Percentiles rank a stretch among this genome's conserved stretches.
phyloP scores from a whole-genome alignment of 2,113 vertebrate genomes.

The Chloropsis hardwickii region DNA sequence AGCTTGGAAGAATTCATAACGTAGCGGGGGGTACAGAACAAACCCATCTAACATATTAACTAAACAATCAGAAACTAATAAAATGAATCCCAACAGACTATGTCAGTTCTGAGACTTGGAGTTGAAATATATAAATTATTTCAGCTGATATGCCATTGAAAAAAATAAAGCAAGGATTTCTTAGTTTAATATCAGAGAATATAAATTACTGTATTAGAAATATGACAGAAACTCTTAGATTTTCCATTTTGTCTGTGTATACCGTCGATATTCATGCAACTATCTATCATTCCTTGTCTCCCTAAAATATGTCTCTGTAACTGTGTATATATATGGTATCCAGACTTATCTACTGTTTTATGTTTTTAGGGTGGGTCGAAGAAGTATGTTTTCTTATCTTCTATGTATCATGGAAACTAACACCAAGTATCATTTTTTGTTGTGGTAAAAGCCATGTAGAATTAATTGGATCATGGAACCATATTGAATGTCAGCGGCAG shows the following conservation, averaged over 20 bases:
- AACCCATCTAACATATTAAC: too few relatives aligned
- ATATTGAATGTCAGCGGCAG: accelerated
- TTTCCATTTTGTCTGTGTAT: not conserved
- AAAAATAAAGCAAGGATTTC: not conserved
- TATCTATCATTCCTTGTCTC: not conserved
- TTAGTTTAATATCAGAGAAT: not conserved
- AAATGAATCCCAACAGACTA: too few relatives aligned
- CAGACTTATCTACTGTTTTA: not conserved
- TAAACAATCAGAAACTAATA: too few relatives aligned
- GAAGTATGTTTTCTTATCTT: not conserved
- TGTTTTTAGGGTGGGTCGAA: not conserved
- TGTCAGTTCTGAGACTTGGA: not conserved
- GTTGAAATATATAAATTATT: not conserved
- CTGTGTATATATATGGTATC: not conserved
- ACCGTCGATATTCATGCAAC: not conserved
- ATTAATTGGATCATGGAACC: not conserved
- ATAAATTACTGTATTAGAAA: not conserved
- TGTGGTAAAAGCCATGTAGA: not conserved
- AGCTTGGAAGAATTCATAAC: too few relatives aligned
- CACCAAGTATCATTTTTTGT: not conserved
- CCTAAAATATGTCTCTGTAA: not conserved
- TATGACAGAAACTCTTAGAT: not conserved
- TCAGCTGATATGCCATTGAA: not conserved
- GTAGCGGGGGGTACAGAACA: too few relatives aligned
- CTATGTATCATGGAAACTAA: not conserved